Evolutionary conservation across 2,113 vertebrate genomes (phyloP).

Genomic region (Pongo abelii): DNA sequence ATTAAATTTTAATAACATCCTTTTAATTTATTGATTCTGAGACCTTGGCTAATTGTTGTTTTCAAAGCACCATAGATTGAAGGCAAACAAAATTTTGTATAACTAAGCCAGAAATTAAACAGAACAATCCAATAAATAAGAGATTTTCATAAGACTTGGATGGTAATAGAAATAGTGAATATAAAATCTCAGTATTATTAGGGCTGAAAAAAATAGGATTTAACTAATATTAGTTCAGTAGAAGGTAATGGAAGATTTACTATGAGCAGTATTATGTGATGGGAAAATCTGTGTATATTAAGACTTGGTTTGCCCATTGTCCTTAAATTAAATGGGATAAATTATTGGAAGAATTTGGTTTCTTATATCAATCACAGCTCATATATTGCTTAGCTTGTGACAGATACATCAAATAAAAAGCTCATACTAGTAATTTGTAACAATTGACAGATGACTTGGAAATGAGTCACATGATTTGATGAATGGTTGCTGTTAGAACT

Average conservation of each 20-base stretch:
- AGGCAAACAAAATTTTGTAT: constrained; percentile 15
- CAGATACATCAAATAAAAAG: not conserved
- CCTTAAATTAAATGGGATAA: not conserved
- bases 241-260: not conserved
- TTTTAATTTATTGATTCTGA: not conserved
- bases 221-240: not conserved
- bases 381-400: not conserved
- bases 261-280: not conserved
- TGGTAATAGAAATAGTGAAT: not conserved
- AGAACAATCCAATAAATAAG: not conserved
- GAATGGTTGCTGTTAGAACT: not conserved
- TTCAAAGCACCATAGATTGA: not conserved
- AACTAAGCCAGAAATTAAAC: not conserved
- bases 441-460: not conserved
- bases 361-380: not conserved
- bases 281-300: not conserved
- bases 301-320: not conserved
- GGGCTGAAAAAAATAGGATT: not conserved
- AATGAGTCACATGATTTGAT: not conserved
- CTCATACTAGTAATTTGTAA: not conserved
- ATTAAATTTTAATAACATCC: not conserved
- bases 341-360: not conserved
- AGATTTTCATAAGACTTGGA: not conserved
- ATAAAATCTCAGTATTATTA: not conserved
- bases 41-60: not conserved